These are phyloP conservation scores for Morbakka virulenta DNA, from an alignment of 30 jellyfish, hydroid and myxozoan species.

Conservation along the genomic window DNA sequence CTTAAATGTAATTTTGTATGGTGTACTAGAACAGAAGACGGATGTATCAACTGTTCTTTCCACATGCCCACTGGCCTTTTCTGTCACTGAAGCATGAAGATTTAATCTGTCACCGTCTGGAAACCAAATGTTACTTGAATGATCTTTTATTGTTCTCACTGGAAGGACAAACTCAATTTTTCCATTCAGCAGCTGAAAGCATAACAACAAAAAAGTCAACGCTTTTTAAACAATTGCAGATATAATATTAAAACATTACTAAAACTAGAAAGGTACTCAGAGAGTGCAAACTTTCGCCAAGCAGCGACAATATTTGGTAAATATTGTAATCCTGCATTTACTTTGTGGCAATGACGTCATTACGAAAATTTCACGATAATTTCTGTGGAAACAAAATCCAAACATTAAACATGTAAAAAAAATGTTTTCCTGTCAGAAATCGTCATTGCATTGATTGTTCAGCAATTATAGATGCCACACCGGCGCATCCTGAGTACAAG, in stretches of 20 bases:
- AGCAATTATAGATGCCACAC: too few species aligned
- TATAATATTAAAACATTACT: neutral
- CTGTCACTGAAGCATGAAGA: conserved; percentile 30
- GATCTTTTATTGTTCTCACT: neutral
- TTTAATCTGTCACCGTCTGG: conserved; percentile 54
- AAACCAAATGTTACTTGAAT: conserved; percentile 20
- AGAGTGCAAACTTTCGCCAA: too few species aligned
- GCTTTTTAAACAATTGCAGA: neutral
- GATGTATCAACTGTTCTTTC: conserved; percentile 50
- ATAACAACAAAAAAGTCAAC: neutral
- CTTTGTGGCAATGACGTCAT: too few species aligned
- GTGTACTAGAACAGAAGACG: conserved; percentile 32
- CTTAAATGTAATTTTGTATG: conserved; percentile 32
- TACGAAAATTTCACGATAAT: too few species aligned
- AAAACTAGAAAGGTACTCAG: neutral
- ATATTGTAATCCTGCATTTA: neutral
- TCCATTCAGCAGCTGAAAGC: conserved; percentile 3
- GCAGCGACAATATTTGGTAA: too few species aligned
- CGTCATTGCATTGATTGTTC: too few species aligned
- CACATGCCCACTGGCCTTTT: conserved; percentile 29
- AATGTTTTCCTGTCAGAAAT: too few species aligned
- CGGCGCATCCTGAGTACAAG: too few species aligned
- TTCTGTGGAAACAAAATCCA: too few species aligned
- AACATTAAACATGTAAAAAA: too few species aligned
- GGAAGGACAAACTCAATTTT: conserved; percentile 1